Percentiles rank a stretch among this genome's conserved stretches.
These are phyloP conservation scores for Catamblyrhynchus diadema DNA, from an alignment of 2,797 vertebrate genomes.

Conservation along the genomic window DNA sequence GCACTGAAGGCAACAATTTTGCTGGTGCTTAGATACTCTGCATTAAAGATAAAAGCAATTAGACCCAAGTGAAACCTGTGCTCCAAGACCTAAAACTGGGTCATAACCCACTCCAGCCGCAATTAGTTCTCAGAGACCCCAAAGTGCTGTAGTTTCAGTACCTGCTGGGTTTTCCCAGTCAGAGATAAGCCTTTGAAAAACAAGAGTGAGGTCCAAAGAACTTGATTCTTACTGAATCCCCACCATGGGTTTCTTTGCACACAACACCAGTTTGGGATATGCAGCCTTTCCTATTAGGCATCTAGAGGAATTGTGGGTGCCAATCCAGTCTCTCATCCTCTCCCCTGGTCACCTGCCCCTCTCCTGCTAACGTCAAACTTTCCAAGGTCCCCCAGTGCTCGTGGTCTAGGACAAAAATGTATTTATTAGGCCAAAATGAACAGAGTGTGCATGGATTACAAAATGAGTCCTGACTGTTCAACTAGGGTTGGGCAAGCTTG, in stretches of 20 bases:
- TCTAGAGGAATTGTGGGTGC: background rate
- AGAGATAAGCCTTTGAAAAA: background rate
- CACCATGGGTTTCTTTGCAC: background rate
- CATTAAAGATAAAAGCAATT: background rate
- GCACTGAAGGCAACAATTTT: background rate
- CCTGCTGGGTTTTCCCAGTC: background rate
- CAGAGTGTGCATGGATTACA: slow-evolving; percentile 31
- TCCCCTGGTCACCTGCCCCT: background rate
- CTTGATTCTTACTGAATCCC: background rate
- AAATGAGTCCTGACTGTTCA: slow-evolving; percentile 53
- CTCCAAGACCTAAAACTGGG: background rate
- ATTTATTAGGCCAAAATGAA: slow-evolving; percentile 60
- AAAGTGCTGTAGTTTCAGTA: background rate
- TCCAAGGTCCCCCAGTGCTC: background rate
- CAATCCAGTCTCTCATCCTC: background rate
- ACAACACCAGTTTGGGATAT: background rate
- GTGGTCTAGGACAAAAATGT: slow-evolving; percentile 32
- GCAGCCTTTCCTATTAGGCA: background rate
- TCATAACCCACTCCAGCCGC: background rate
- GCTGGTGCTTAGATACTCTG: background rate
- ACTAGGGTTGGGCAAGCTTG: slow-evolving; percentile 60
- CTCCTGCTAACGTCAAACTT: slow-evolving; percentile 11
- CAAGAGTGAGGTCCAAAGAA: background rate
- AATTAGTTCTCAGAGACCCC: background rate
- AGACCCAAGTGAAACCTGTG: background rate